Evolutionary conservation across 2,113 vertebrate genomes (phyloP), one percentile per base, ranked within the genome.

Genomic region (Bufo gargarizans): DNA sequence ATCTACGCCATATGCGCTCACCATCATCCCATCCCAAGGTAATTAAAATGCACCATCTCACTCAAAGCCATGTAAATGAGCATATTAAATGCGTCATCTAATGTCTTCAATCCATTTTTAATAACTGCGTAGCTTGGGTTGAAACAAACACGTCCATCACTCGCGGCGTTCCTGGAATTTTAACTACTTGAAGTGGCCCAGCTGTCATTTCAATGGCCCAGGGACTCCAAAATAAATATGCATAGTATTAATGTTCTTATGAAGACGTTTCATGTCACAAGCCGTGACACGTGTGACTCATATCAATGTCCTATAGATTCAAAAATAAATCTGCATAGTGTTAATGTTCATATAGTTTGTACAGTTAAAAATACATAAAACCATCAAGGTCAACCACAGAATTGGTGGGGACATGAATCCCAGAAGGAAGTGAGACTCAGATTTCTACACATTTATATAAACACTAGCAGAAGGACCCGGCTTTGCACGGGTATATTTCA

Each of bases 81-180:
- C 43, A 43, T 7, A 49, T 50, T 67, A 82, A 33, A 65, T 65
- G 61, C 33, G 82, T 50, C 82, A 33, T 71, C 7, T 55, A 69
- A 84, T 53, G 59, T 49, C 47, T 83, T 3, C 81, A 67, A 83
- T 84, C 9, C 63, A 69, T 67, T 84, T 71, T 69, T 55, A 84
- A 71, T 69, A 84, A 84, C 61, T 4, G 20, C 11, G 6, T n/a
- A 55, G 16, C 82, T 7, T 4, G 17, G 49, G 49, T 55, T 71
- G 82, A 71, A 84, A 84, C 59, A 84, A 63, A 65, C 58, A 20
- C 20, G 80, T 82, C 80, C 58, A 65, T 82, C 58, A 82, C 58
- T 47, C 80, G 20, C 33, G 1, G 22, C 58, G 5, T 12, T 49
- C 43, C n/a, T 19, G 17, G 80, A 47, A 49, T 63, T 82, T 82